Percentiles rank a stretch among this genome's conserved stretches.
phyloP scores from a whole-genome alignment of 1,140 invertebrate genomes.

The Papilio glaucus region DNA sequence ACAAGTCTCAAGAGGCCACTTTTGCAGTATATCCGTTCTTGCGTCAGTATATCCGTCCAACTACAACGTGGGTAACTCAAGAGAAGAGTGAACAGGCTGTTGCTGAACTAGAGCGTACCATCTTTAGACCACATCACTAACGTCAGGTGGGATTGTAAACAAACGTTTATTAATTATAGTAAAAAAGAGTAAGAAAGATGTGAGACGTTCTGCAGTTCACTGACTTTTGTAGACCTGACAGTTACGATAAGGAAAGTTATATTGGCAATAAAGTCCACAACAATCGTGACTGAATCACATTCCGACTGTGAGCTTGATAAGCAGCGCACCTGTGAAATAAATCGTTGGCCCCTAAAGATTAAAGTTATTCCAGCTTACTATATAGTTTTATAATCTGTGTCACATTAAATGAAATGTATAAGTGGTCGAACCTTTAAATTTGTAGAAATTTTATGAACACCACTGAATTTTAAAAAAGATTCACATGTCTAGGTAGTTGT shows the following conservation, averaged over 20 bases:
- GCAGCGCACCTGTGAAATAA: neutral
- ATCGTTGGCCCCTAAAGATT: neutral
- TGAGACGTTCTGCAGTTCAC: neutral
- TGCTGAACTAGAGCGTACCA: no score
- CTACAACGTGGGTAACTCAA: no score
- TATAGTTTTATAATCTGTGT: neutral
- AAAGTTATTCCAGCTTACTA: neutral
- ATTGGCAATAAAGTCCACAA: neutral
- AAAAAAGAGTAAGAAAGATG: neutral
- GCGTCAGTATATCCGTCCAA: no score
- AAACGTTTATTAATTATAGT: neutral
- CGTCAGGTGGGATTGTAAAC: no score
- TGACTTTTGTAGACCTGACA: neutral
- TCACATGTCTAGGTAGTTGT: no score
- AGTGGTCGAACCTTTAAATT: neutral
- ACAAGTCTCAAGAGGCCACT: no score
- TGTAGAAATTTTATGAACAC: neutral
- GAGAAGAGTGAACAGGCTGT: no score
- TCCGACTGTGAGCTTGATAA: neutral
- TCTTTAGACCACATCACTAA: no score
- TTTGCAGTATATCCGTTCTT: no score
- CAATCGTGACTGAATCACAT: constrained; percentile 12
- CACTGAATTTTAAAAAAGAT: no score
- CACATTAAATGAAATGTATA: neutral
- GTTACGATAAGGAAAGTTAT: neutral